Evolutionary conservation across 2,797 vertebrate species (phyloP), one percentile per base, ranked within the genome.

Genomic region (Esox masquinongy): DNA sequence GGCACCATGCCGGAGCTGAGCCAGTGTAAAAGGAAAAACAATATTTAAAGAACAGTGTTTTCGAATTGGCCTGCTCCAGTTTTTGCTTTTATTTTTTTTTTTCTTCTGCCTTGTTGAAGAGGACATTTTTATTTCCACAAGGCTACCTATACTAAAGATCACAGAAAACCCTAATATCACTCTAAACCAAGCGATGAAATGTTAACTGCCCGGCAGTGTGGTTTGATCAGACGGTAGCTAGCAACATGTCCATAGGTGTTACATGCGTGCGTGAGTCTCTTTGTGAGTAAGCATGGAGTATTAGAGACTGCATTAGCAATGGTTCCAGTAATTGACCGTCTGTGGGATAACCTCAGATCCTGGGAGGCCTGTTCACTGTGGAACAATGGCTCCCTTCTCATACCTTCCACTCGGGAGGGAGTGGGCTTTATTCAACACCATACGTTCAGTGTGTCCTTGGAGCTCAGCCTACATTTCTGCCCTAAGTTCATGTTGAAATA

Each of bases 1-100:
- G 78, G 66, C 66, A 76, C 64, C 53, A 39, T 39, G 53, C 71
- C 19, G 50, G 70, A 72, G 29, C 70, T 19, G 29, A 17, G 56
- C 43, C 22, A 1, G 16, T 59, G 68, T 36, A 22, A 50, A 72
- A 63, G 53, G 12, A 70, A 78, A 74, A 43, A 36, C 31, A 59
- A 36, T 70, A 50, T 70, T 72, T 16, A 56, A 70, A 70, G n/a
- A 70, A 70, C 36, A 24, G 51, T 56, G 51, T 8, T 59, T 72
- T 50, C 5, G 16, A n/a, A 72, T 72, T 59, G 70, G 29, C 50
- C 17, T 17, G 29, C 70, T 34, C 22, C 19, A 22, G 11, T 1
- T 66, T 17, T 5, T n/a, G n/a, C n/a, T 16, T 17, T 9, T 29
- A 64, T 11, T 31, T 16, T 71, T 53, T 29, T 36, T 53, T 3